Conservation (phyloP, 1,140 invertebrate species). For the Nilaparvata lugens region DNA sequence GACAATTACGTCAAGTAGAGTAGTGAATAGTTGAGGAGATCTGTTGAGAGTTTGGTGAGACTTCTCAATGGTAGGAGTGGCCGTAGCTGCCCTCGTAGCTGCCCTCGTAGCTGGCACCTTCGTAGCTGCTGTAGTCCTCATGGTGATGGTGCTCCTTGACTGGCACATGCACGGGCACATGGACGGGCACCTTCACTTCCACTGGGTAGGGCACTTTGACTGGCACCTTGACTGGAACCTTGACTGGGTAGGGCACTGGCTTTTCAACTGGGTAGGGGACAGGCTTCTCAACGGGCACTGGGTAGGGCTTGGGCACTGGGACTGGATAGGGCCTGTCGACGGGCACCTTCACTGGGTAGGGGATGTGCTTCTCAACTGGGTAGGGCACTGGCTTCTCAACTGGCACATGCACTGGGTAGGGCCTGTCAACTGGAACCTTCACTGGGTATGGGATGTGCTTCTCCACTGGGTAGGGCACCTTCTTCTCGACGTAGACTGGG, state of each 20-base stretch:
- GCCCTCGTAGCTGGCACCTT: conserved; percentile 12
- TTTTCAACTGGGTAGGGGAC: conserved; percentile 63
- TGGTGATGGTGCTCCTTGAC: conserved; percentile 36
- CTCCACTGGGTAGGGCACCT: conserved; percentile 54
- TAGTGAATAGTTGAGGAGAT: too few species aligned
- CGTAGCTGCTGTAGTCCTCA: conserved; percentile 20
- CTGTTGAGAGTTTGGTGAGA: too few species aligned
- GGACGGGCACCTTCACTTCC: conserved; percentile 42
- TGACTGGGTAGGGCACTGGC: conserved; percentile 45
- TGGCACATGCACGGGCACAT: conserved; percentile 45
- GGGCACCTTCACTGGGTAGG: conserved; percentile 58
- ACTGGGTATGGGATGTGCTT: conserved; percentile 60
- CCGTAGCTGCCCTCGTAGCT: not conserved
- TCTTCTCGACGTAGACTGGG: conserved; percentile 30
- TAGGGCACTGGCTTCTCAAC: conserved; percentile 44
- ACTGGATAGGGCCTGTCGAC: conserved; percentile 36
- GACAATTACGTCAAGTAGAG: too few species aligned
- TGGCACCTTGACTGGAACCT: conserved; percentile 41
- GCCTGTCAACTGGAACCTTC: conserved; percentile 54
- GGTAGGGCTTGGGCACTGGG: conserved; percentile 40
- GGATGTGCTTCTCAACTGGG: conserved; percentile 46
- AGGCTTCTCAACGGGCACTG: conserved; percentile 55
- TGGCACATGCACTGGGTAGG: conserved; percentile 46
- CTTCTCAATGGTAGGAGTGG: not conserved
- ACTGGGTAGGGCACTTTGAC: conserved; percentile 37